Conservation (phyloP, 2,113 vertebrate species). For the Cairina moschata region DNA sequence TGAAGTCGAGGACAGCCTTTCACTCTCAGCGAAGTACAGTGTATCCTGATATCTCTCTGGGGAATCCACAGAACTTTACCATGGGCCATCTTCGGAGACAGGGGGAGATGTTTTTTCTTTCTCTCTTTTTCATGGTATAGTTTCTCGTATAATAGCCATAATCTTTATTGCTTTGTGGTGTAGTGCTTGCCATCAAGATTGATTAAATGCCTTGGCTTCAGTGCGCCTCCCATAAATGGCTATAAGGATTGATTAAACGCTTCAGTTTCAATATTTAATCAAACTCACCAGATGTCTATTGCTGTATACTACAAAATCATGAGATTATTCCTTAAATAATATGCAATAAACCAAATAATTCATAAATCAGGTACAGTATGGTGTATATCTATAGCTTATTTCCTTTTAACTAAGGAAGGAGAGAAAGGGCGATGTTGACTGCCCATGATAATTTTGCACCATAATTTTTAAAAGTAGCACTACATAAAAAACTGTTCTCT, state of each 20-base stretch:
- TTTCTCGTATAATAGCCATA: neutral
- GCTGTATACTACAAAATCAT: neutral
- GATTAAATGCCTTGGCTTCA: conserved; percentile 19
- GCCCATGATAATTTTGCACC: neutral
- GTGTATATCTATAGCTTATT: neutral
- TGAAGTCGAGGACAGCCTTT: neutral
- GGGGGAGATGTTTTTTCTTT: neutral
- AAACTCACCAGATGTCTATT: conserved; percentile 1
- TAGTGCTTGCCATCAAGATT: neutral
- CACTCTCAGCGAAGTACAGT: neutral
- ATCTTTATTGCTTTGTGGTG: conserved; percentile 35
- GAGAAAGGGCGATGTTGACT: neutral
- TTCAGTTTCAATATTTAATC: conserved; percentile 42
- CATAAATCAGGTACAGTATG: neutral
- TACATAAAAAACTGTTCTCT: neutral
- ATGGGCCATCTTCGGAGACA: neutral
- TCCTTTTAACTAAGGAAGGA: neutral
- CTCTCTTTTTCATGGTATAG: neutral
- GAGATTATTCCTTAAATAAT: conserved; percentile 2
- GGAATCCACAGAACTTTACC: neutral
- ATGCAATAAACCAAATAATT: neutral
- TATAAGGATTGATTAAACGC: conserved; percentile 42
- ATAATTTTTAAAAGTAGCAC: neutral
- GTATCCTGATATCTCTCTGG: neutral
- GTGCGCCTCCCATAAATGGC: neutral